A percentile compares a stretch with the other conserved stretches of the same genome.
Evolutionary conservation across 2,797 vertebrate species (phyloP).

Genomic region (Tokudaia tokunoshimensis): DNA sequence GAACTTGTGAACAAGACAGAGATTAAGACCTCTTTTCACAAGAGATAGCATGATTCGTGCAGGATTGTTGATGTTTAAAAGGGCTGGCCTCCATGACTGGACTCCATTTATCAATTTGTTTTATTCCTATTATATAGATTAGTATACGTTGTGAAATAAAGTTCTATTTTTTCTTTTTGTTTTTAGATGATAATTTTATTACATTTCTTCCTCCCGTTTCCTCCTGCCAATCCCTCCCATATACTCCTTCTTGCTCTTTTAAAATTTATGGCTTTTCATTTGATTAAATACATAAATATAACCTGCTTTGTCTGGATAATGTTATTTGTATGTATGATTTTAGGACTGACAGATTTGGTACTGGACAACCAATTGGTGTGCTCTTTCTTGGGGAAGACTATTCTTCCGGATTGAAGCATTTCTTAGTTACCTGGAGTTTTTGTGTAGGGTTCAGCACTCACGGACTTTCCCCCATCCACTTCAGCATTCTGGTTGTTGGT

Average conservation of each 20-base stretch:
- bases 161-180: neutral
- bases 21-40: neutral
- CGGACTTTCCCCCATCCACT: neutral
- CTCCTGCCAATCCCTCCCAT: neutral
- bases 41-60: neutral
- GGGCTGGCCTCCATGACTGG: neutral
- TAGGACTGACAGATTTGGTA: neutral
- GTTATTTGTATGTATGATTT: neutral
- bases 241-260: neutral
- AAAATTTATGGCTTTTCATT: neutral
- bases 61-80: too few species aligned
- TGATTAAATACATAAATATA: neutral
- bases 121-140: neutral
- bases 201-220: neutral
- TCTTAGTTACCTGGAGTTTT: neutral
- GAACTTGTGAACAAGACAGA: neutral
- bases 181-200: too few species aligned
- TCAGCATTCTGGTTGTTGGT: neutral
- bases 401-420: neutral
- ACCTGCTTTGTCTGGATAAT: neutral
- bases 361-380: neutral
- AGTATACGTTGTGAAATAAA: neutral
- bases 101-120: neutral
- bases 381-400: neutral
- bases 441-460: too few species aligned